Conservation (phyloP, 1,140 invertebrate genomes). For the Brachionus paranguensis region DNA sequence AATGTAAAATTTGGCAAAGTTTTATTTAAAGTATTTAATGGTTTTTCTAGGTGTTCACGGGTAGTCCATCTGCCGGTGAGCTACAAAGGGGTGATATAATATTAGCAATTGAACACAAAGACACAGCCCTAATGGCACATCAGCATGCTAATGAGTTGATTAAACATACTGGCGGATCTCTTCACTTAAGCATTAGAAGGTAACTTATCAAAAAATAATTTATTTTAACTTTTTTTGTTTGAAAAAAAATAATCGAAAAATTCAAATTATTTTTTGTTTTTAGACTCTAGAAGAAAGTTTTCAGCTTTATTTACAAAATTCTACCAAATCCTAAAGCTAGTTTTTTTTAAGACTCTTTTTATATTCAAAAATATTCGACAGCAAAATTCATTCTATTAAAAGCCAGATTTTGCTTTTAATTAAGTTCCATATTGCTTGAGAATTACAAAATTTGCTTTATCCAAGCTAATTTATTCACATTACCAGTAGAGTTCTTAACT, state of each 20-base stretch:
- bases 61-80: slow-evolving; percentile 66
- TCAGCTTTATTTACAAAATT: not conserved
- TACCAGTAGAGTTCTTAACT: not conserved
- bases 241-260: not conserved
- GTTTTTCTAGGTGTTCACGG: slow-evolving; percentile 59
- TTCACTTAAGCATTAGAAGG: slow-evolving; percentile 49
- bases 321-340: not conserved
- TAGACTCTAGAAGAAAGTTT: not conserved
- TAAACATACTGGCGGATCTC: slow-evolving; percentile 63
- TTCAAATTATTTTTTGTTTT: not conserved
- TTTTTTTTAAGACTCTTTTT: not conserved
- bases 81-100: slow-evolving; percentile 81
- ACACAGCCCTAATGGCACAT: slow-evolving; percentile 74
- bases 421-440: not conserved
- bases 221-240: not conserved
- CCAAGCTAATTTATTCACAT: slow-evolving; percentile 24
- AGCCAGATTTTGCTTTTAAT: not conserved
- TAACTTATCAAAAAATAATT: slow-evolving; percentile 40
- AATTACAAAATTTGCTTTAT: not conserved
- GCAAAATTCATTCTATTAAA: not conserved
- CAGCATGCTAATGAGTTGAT: slow-evolving; percentile 82
- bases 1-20: not conserved
- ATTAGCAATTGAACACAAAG: slow-evolving; percentile 77
- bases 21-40: not conserved
- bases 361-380: not conserved